Evolutionary conservation across 1,140 invertebrate species (phyloP), one percentile per base, ranked within the genome.

Genomic region (Trypoxylus dichotomus): DNA sequence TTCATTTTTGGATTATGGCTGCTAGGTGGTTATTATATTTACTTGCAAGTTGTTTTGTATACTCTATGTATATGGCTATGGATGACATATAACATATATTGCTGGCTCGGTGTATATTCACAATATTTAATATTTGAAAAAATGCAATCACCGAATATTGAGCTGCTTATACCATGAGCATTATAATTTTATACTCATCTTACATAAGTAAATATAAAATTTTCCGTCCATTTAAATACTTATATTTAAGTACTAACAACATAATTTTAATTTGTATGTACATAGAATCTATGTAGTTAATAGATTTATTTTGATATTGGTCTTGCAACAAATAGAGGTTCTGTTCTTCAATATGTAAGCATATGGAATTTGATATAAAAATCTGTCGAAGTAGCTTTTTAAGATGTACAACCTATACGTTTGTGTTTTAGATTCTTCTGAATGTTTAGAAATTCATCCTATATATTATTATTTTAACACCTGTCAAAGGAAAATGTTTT

Each of bases 81-180:
- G 94, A 92, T 93, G 91, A 87, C 90, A 1, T 95, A 95, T 83
- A 95, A 96, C 89, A 94, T 95, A 89, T 96, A 97, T 83, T 96
- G 94, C 83, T 94, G 94, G 91, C 82, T 96, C 0, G 94, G 93
- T 78, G 94, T 96, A 10, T 91, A 92, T 79, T 94, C 94, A 0
- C 93, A 95, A 82, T 96, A 96, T 85, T 92, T 94, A 87, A 89
- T 94, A 75, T 93, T 95, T 81, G 89, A 92, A 81, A 87, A 92
- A 78, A 88, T 94, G 84, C 94, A 96, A 81, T 94, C 93, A 73
- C 94, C 95, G n/a, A 95, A 96, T 85, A 96, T 96, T 86, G 94
- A 94, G 86, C 89, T 95, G 58, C 85, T 95, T 15, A 93, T 91
- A 88, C 91, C 91, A 79, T 93, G 71, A 63, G n/a, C n/a, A n/a